phyloP scores from a whole-genome alignment of 1,140 invertebrate genomes.

The Mycetomoellerius zeteki region DNA sequence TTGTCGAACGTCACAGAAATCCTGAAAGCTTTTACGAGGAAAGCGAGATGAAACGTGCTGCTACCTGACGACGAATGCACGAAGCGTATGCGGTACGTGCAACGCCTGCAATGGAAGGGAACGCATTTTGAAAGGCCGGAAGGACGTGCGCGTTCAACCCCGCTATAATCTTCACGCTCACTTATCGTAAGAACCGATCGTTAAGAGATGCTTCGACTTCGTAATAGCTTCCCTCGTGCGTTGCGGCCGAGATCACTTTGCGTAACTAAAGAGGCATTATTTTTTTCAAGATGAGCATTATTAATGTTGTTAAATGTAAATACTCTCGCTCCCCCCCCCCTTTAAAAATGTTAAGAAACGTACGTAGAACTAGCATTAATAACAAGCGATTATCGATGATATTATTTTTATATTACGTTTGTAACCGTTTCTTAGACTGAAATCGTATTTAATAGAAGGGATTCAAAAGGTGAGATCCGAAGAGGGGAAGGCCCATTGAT shows the following conservation, averaged over 20 bases:
- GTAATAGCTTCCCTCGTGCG: constrained; percentile 41
- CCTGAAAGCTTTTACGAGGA: not conserved
- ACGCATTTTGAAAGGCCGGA: constrained; percentile 74
- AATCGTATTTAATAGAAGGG: constrained; percentile 16
- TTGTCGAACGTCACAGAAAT: not conserved
- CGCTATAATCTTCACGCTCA: constrained; percentile 70
- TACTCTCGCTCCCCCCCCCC: not conserved
- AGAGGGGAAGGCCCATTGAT: constrained; percentile 38
- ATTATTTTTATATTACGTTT: not conserved
- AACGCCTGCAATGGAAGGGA: constrained; percentile 69
- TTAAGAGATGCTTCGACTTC: constrained; percentile 53
- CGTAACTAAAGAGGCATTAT: constrained; percentile 9
- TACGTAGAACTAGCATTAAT: not conserved
- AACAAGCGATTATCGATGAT: not conserved
- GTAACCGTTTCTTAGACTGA: not conserved
- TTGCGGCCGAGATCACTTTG: not conserved
- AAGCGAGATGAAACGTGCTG: constrained; percentile 65
- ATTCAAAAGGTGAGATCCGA: not conserved
- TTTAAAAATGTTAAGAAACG: not conserved
- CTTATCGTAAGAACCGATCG: constrained; percentile 68
- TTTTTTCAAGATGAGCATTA: not conserved
- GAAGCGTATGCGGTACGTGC: constrained; percentile 58
- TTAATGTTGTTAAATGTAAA: constrained; percentile 5
- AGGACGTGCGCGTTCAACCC: constrained; percentile 69
- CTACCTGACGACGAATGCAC: constrained; percentile 62